Conservation (phyloP, 1,140 invertebrate species). For the Hypsibius dujardini region DNA sequence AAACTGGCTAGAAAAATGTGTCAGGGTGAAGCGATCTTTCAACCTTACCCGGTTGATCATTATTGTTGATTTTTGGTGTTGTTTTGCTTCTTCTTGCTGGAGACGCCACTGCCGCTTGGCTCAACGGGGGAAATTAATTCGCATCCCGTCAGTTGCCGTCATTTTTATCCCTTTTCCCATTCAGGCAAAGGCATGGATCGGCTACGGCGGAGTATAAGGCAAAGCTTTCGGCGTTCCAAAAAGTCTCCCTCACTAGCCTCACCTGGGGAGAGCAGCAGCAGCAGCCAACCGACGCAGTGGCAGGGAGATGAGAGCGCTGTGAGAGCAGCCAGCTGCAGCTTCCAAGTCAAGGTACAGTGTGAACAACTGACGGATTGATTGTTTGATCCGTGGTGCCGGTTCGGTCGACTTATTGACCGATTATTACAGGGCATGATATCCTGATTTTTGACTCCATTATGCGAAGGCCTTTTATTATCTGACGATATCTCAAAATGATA, state of each 20-base stretch:
- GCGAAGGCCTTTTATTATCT: not conserved
- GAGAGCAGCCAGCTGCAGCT: constrained; percentile 79
- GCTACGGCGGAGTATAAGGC: constrained; percentile 68
- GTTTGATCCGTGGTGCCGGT: too few species aligned
- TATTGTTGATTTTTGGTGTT: too few species aligned
- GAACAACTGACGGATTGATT: not conserved
- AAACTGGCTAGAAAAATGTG: too few species aligned
- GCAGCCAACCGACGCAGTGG: constrained; percentile 89
- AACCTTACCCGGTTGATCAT: too few species aligned
- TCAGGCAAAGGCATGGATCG: constrained; percentile 52
- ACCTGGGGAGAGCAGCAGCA: constrained; percentile 62
- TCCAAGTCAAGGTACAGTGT: constrained; percentile 68
- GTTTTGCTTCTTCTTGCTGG: too few species aligned
- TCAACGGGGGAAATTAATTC: too few species aligned
- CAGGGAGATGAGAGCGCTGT: constrained; percentile 92
- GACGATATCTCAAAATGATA: not conserved
- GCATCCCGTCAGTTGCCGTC: not conserved
- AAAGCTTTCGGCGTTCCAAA: constrained; percentile 65
- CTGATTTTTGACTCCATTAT: not conserved
- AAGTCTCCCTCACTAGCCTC: constrained; percentile 31
- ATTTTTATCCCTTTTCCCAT: not conserved
- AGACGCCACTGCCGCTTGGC: too few species aligned
- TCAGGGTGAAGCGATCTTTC: too few species aligned
- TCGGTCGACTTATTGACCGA: too few species aligned
- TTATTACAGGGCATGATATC: not conserved